A percentile compares a stretch with the other conserved stretches of the same genome.
phyloP scores from a whole-genome alignment of 2,113 vertebrate genomes.

The Erythrolamprus reginae region DNA sequence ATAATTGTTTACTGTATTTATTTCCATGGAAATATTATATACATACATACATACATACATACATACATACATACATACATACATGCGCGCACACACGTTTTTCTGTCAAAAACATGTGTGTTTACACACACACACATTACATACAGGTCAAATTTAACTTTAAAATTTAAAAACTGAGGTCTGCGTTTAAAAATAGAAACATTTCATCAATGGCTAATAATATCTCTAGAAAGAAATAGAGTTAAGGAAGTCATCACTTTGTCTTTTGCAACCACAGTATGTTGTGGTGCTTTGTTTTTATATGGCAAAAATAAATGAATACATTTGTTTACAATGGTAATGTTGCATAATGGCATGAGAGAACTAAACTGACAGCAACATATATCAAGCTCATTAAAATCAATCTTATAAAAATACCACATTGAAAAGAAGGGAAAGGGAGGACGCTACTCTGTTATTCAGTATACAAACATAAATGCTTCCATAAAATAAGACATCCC shows the following conservation, averaged over 20 bases:
- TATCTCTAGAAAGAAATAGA: conserved; percentile 36
- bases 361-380: conserved; percentile 36
- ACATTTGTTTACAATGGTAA: conserved; percentile 39
- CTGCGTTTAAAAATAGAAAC: conserved; percentile 26
- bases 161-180: conserved; percentile 52
- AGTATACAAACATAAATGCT: conserved; percentile 60
- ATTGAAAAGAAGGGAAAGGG: conserved; percentile 25
- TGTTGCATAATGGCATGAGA: conserved; percentile 25
- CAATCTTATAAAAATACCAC: conserved; percentile 46
- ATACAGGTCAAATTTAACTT: conserved; percentile 30
- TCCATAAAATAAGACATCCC: conserved; percentile 56
- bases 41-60: too few species aligned
- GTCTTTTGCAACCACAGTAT: conserved; percentile 50
- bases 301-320: conserved; percentile 59
- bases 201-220: conserved; percentile 44
- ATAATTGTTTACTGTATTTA: conserved; percentile 28
- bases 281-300: conserved; percentile 52
- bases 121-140: conserved; percentile 54
- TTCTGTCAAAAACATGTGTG: too few species aligned
- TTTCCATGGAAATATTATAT: conserved; percentile 42
- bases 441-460: conserved; percentile 39
- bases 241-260: conserved; percentile 43
- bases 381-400: conserved; percentile 34
- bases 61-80: too few species aligned
- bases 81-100: too few species aligned